A percentile compares a stretch with the other conserved stretches of the same genome.
phyloP scores from a whole-genome alignment of 2,113 vertebrate genomes.

The Ophiodon elongatus region DNA sequence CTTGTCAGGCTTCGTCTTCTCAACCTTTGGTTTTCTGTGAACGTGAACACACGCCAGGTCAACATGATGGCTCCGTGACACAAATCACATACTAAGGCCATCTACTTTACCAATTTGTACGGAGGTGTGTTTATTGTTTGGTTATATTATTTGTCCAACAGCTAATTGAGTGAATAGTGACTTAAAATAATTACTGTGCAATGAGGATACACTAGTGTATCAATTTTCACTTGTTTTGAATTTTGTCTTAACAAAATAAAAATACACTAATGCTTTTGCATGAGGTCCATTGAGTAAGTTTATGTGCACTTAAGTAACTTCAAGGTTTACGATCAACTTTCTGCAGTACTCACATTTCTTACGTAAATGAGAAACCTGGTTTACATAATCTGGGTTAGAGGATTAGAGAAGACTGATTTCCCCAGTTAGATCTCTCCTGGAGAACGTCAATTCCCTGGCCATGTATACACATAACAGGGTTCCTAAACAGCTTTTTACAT shows the following conservation, averaged over 20 bases:
- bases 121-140: neutral
- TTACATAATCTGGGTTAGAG: neutral
- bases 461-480: neutral
- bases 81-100: neutral
- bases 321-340: neutral
- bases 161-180: neutral
- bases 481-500: neutral
- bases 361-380: neutral
- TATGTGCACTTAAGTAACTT: too few relatives aligned
- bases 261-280: too few relatives aligned
- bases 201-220: neutral
- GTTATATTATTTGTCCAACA: neutral
- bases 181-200: neutral
- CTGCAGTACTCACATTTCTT: neutral
- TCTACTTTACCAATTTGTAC: neutral
- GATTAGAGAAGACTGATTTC: neutral
- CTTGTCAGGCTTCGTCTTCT: conserved; percentile 80
- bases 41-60: conserved; percentile 23
- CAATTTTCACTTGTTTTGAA: too few relatives aligned
- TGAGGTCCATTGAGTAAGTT: neutral
- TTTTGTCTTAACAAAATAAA: neutral
- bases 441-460: too few relatives aligned
- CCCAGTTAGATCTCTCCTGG: too few relatives aligned
- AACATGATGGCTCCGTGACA: neutral
- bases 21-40: conserved; percentile 87